Base-by-base conservation (phyloP, 2,888 invertebrate genomes). In the Oasisia sp. region DNA sequence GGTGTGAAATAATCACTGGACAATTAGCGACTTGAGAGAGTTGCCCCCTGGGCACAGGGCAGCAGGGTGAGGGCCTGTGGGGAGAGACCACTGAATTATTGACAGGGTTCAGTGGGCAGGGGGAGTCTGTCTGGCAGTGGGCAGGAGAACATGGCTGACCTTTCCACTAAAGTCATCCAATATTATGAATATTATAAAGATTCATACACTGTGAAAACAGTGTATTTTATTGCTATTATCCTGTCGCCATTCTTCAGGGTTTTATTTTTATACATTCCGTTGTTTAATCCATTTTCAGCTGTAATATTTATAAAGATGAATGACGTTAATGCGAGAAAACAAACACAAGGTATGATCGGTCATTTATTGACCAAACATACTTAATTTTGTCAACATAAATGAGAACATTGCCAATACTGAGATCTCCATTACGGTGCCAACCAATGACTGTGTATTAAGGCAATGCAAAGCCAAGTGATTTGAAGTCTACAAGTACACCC, bases 1-100 rank as follows among this genome's bases (percentile, higher is more conserved):
- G 74, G 74, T 74, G 74, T 74, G 74, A 74, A 74, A n/a, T 74
- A 74, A 74, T 74, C 74, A 74, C 74, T 74, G 74, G 74, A 74
- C 74, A 74, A 74, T 74, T 74, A 74, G 27, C 5, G 74, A 74
- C 7, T 27, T 74, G 27, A 74, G 74, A 74, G 74, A 74, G 27
- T 74, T 27, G n/a, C 74, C 74, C 74, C 74, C 27, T 5, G 74
- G 74, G 74, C 27, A 27, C 27, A 74, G 74, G 7, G n/a, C 50
- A 7, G 74, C 74, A 27, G 74, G n/a, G 74, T 74, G 5, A 3
- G 3, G 19, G 74, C 74, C 74, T 27, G 74, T 74, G 74, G 56
- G 74, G 74, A 74, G 74, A 50, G 12, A 2, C 19, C 74, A 74
- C 74, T 74, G 74, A 74, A 74, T 74, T 74, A 74, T 74, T 74